Conservation (phyloP, 2,888 invertebrate species). For the Oegoconia quadripuncta region DNA sequence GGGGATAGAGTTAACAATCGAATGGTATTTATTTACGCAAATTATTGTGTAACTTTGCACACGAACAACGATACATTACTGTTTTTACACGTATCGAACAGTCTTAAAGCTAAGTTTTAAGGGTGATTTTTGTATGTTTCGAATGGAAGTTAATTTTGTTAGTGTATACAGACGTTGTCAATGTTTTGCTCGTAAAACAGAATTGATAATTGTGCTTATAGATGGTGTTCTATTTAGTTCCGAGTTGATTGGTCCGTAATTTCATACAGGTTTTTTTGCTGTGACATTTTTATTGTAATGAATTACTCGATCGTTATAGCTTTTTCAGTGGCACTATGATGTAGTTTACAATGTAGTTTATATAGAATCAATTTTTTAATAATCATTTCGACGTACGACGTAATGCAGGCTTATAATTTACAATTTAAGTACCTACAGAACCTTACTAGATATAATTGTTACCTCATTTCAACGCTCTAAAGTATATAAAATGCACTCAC, state of each 20-base stretch:
- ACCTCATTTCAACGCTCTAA: too few relatives aligned
- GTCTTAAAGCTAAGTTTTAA: slow-evolving; percentile 7
- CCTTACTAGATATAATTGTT: too few relatives aligned
- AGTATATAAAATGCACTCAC: too few relatives aligned
- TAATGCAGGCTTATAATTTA: too few relatives aligned
- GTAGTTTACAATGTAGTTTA: background rate
- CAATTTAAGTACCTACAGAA: too few relatives aligned
- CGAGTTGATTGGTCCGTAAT: slow-evolving; percentile 58
- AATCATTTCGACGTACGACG: too few relatives aligned
- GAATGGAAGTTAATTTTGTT: slow-evolving; percentile 6
- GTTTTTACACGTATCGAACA: background rate
- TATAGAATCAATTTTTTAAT: too few relatives aligned
- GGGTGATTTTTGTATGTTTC: slow-evolving; percentile 13
- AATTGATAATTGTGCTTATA: slow-evolving; percentile 60
- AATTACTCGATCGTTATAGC: slow-evolving; percentile 53
- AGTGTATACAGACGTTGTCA: slow-evolving; percentile 43
- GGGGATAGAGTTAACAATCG: slow-evolving; percentile 20
- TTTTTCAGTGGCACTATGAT: slow-evolving; percentile 28
- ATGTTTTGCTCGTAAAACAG: slow-evolving; percentile 70
- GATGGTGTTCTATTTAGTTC: slow-evolving; percentile 68
- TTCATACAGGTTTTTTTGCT: slow-evolving; percentile 42
- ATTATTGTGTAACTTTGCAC: background rate
- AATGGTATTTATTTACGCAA: background rate
- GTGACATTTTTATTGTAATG: slow-evolving; percentile 72
- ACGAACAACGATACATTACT: background rate